Evolutionary conservation across 2,888 invertebrate genomes (phyloP).

Genomic region (Himalopsyche tibetana): DNA sequence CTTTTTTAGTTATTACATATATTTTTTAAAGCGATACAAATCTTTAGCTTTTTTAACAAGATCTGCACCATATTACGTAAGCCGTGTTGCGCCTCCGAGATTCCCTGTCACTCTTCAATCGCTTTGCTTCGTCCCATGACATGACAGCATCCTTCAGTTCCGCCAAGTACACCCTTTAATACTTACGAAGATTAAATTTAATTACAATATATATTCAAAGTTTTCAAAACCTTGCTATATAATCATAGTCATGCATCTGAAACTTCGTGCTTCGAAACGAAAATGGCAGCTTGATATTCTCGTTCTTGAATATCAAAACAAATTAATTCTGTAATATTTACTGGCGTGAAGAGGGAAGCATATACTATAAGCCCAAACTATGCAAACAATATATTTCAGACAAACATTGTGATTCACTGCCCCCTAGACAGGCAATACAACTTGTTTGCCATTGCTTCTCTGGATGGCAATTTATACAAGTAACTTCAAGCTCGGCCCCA

Average conservation of each 20-base stretch:
- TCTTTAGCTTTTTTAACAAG: no score
- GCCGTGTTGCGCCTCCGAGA: no score
- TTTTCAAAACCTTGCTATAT: no score
- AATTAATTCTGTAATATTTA: background rate
- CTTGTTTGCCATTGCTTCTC: constrained; percentile 6
- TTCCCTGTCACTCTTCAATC: no score
- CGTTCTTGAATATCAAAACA: background rate
- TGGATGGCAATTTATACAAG: constrained; percentile 7
- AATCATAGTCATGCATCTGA: no score
- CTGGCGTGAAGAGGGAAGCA: background rate
- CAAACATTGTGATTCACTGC: constrained; percentile 3
- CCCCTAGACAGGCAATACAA: background rate
- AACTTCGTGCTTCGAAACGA: no score
- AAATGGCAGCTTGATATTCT: no score
- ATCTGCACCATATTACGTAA: no score
- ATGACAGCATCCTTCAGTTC: background rate
- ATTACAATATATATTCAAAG: no score
- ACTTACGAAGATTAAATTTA: background rate
- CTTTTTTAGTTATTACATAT: no score
- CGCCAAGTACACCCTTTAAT: background rate
- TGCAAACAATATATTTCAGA: background rate
- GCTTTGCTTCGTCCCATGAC: background rate
- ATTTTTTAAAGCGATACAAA: no score
- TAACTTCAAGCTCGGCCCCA: background rate
- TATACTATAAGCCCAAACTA: background rate